Evolutionary conservation across 2,888 invertebrate species (phyloP), one percentile per base, ranked within the genome.

Genomic region (Drosophila subsilvestris): DNA sequence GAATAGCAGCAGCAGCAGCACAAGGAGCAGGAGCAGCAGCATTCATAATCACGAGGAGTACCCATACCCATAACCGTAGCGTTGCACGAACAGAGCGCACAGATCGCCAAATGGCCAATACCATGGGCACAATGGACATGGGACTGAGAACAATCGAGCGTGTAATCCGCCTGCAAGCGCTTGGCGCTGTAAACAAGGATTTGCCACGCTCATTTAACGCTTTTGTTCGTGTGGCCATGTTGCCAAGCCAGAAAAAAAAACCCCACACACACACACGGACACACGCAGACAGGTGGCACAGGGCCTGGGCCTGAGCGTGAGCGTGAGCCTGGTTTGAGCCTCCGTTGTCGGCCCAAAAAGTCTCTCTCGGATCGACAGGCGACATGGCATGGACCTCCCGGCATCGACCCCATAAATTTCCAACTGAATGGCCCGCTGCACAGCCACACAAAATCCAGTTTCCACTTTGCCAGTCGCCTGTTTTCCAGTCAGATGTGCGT

Each of bases 181-280:
- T 85, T 65, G 77, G 59, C 76, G 76, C 74, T 80, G 83, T 79
- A 87, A 83, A 86, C 80, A 87, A 86, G 79, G 83, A 88, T 87
- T 89, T 88, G 79, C 83, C 75, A 87, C 84, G 89, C 89, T 89
- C 89, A 89, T 88, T 89, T 89, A 89, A 87, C 84, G 89, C 85
- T 87, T 89, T 87, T 80, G 84, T 85, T 79, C 82, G 76, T 7
- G 76, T 75, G 78, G 78, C 86, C 70, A 74, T 87, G 78, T 76
- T 77, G 76, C 73, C 76, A 79, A 76, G 76, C 61, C 65, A 53
- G 61, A 51, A 57, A 48, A 54, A 43, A 8, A 27, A 27, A 6
- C 42, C 42, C 51, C 47, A 5, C 12, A n/a, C 63, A 49, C 54
- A 56, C 60, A 61, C 55, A 25, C 37, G n/a, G n/a, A 32, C 43